Conservation (phyloP, 2,888 invertebrate genomes). For the Drosophila emarginata region DNA sequence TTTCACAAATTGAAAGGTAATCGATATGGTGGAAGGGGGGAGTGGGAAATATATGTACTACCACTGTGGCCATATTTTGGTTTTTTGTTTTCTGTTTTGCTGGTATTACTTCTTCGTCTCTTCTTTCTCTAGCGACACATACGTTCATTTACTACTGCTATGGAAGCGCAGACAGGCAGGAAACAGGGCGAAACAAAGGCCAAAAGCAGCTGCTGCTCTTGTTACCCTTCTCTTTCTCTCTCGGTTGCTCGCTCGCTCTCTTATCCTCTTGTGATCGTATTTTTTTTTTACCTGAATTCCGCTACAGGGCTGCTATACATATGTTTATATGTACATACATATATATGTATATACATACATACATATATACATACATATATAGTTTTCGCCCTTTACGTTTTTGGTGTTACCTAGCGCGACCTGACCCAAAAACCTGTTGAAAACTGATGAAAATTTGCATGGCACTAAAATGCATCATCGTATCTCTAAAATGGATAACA, state of each 20-base stretch:
- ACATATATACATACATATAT: background rate
- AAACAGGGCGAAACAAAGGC: conserved; percentile 37
- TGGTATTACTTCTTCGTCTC: background rate
- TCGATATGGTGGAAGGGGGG: too few species aligned
- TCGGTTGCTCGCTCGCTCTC: background rate
- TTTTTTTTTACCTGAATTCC: conserved; percentile 27
- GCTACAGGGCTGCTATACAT: background rate
- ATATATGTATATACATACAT: too few species aligned
- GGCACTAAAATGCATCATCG: background rate
- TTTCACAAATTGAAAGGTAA: too few species aligned
- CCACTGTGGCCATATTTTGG: too few species aligned
- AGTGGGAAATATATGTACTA: too few species aligned
- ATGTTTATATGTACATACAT: too few species aligned
- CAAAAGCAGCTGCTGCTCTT: conserved; percentile 35
- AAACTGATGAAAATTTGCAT: conserved; percentile 1
- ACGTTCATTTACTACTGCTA: too few species aligned
- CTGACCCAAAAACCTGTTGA: conserved; percentile 6
- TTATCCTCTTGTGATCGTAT: conserved; percentile 14
- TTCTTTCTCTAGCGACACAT: too few species aligned
- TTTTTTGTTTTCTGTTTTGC: too few species aligned
- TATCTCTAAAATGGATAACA: background rate
- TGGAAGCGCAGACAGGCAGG: conserved; percentile 13
- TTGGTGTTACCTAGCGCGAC: background rate
- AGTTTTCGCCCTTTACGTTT: conserved; percentile 7
- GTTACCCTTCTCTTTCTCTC: conserved; percentile 5